Percentiles rank a stretch among this genome's conserved stretches.
These are phyloP conservation scores for Amiota mariae DNA, from an alignment of 2,888 invertebrate genomes.

Conservation along the genomic window DNA sequence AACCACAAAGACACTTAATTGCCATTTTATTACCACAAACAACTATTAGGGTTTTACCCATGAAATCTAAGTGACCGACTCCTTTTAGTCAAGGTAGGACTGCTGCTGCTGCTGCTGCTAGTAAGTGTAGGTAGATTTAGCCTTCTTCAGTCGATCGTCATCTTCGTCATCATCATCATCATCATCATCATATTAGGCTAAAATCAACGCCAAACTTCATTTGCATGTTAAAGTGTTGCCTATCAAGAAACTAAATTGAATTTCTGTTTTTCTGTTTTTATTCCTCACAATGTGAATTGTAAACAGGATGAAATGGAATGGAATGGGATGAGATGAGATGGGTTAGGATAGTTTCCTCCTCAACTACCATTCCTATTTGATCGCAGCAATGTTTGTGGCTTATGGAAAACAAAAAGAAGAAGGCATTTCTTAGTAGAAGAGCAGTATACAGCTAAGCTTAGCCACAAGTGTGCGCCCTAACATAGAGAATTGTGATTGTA, in stretches of 20 bases:
- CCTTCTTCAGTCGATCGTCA: neutral
- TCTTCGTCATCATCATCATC: neutral
- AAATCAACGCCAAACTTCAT: conserved; percentile 21
- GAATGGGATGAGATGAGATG: too few species aligned
- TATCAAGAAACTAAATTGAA: neutral
- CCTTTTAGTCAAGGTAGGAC: neutral
- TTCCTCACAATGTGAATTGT: neutral
- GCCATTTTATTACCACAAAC: conserved; percentile 61
- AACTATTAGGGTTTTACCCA: conserved; percentile 53
- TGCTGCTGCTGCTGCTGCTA: too few species aligned
- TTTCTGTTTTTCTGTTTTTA: conserved; percentile 51
- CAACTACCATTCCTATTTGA: too few species aligned
- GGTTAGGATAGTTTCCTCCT: too few species aligned
- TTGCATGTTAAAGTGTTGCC: neutral
- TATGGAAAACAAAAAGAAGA: too few species aligned
- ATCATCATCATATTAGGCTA: conserved; percentile 1
- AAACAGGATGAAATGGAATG: too few species aligned
- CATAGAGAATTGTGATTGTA: too few species aligned
- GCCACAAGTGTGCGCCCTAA: too few species aligned
- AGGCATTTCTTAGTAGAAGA: too few species aligned
- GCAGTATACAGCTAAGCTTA: too few species aligned
- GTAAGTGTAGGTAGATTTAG: neutral
- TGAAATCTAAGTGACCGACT: neutral
- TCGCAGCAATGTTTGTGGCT: too few species aligned
- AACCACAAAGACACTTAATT: conserved; percentile 62